Evolutionary conservation across 2,888 invertebrate genomes (phyloP).

Genomic region (Tridacna gigas): DNA sequence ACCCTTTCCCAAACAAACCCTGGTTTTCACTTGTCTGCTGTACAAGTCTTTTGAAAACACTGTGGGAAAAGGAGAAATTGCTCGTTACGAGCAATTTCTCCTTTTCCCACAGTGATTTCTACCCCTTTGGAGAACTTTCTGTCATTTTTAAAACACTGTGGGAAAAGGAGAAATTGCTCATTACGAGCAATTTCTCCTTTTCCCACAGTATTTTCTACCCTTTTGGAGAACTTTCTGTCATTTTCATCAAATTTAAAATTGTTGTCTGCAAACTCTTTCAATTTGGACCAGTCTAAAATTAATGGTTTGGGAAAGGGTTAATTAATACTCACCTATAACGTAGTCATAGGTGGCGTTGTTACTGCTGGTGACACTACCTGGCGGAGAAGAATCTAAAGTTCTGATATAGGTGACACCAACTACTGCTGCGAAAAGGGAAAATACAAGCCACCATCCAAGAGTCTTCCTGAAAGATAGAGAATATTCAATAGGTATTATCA

Average conservation of each 20-base stretch:
- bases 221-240: no score
- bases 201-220: not conserved
- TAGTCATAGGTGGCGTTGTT: slow-evolving; percentile 71
- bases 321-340: slow-evolving; percentile 63
- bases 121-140: no score
- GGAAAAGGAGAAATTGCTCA: not conserved
- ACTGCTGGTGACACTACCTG: slow-evolving; percentile 59
- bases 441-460: slow-evolving; percentile 69
- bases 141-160: not conserved
- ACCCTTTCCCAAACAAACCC: no score
- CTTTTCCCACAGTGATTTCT: no score
- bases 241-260: no score
- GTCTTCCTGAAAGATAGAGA: slow-evolving; percentile 56
- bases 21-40: no score
- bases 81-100: no score
- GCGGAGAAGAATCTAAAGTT: slow-evolving; percentile 62
- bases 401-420: slow-evolving; percentile 69
- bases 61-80: no score
- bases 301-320: not conserved
- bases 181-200: not conserved
- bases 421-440: slow-evolving; percentile 65
- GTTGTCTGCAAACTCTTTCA: no score
- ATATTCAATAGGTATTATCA: no score
- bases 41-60: no score
- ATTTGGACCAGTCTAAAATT: no score